These are phyloP conservation scores for Ceratosolen solmsi DNA, from an alignment of 1,140 invertebrate species.

Conservation along the genomic window DNA sequence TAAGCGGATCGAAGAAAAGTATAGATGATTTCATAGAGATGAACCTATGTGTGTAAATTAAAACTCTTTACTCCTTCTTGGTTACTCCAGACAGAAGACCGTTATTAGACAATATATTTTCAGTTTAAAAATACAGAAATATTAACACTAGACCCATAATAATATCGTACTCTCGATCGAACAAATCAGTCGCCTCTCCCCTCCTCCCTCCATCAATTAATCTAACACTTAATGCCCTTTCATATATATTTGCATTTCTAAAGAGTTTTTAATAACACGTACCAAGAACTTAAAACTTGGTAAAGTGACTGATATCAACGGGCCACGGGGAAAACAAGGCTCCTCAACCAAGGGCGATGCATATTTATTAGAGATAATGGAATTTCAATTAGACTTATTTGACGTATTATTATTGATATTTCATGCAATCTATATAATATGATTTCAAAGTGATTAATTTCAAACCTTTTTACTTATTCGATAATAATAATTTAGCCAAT, in stretches of 20 bases:
- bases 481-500: background rate
- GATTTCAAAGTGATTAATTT: background rate
- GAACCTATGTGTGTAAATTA: background rate
- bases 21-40: background rate
- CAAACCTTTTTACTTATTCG: background rate
- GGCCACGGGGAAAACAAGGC: background rate
- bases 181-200: background rate
- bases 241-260: background rate
- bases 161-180: background rate
- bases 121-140: conserved; percentile 46
- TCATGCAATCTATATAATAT: conserved; percentile 27
- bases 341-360: background rate
- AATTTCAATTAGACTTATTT: conserved; percentile 31
- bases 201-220: background rate
- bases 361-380: conserved; percentile 37
- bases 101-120: conserved; percentile 51
- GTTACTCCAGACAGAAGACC: background rate
- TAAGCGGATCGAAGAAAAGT: no score
- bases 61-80: conserved; percentile 50
- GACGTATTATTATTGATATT: conserved; percentile 29
- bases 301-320: background rate
- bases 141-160: conserved; percentile 32
- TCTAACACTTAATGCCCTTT: background rate
- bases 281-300: background rate
- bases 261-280: background rate